These are phyloP conservation scores for Cloeon dipterum DNA, from an alignment of 2,888 invertebrate genomes.

Conservation along the genomic window DNA sequence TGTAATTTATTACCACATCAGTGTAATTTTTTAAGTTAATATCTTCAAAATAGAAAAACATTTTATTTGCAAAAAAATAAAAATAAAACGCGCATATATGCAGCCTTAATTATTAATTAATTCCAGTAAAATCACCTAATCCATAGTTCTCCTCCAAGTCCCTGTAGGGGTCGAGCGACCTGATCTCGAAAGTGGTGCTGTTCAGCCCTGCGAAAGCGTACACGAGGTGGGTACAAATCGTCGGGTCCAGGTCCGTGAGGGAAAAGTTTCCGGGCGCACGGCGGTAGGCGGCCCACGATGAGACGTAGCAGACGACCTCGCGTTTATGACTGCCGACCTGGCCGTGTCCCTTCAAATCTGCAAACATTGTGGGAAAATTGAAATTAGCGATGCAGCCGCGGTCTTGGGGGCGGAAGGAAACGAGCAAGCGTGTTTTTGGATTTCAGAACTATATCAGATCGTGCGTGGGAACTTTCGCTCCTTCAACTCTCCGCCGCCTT, in stretches of 20 bases:
- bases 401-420: no score
- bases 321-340: constrained; percentile 30
- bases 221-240: constrained; percentile 55
- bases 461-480: no score
- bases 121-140: constrained; percentile 21
- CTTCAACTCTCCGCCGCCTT: no score
- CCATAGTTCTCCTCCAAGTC: constrained; percentile 55
- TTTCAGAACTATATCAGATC: no score
- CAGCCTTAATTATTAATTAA: background rate
- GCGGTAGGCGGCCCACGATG: constrained; percentile 58
- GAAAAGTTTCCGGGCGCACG: constrained; percentile 36
- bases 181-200: constrained; percentile 35
- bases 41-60: no score
- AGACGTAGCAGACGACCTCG: constrained; percentile 57
- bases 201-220: constrained; percentile 66
- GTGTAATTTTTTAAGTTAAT: no score
- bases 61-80: background rate
- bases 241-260: constrained; percentile 42
- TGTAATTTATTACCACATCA: no score
- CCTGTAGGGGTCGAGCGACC: constrained; percentile 50
- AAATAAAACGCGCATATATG: background rate
- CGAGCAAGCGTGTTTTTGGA: no score
- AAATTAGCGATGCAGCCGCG: no score
- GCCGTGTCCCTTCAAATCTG: no score
- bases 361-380: no score